Base-by-base conservation (phyloP, 2,888 invertebrate genomes). In the Microctonus brassicae region DNA sequence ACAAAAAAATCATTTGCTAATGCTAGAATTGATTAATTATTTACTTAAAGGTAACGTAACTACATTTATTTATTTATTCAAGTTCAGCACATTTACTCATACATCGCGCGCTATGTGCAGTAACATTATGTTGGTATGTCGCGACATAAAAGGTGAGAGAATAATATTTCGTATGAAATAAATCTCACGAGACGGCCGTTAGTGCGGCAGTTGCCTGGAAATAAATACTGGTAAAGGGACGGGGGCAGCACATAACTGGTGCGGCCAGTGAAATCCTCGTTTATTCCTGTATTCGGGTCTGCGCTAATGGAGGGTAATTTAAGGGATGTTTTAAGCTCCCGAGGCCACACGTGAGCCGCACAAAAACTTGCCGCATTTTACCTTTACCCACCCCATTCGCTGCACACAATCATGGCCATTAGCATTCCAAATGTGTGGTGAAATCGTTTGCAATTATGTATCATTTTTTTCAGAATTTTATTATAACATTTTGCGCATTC, bases 271-370 rank as follows among this genome's bases (percentile, higher is more conserved):
- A 82, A 84, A 86, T 84, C 82, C 85, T 83, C 85, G 83, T 84
- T 86, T 83, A 82, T 81, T 79, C 17, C 79, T 80, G 83, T 78
- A 84, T 86, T 84, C 85, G 42, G 67, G 67, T 83, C 84, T 83
- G 81, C 81, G 81, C 85, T 86, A 86, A 85, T 84, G 83, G 83
- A 29, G 81, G 83, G 83, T 87, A 86, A 87, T 87, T 87, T 86
- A 86, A 87, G 85, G 87, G 86, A 85, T 82, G 85, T 86, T 87
- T 87, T 86, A 86, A 87, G 86, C 86, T 82, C 79, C 78, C 78
- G 33, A 66, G 76, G 77, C 60, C 82, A 83, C 82, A 83, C 81
- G 83, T 80, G 84, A 83, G 80, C 78, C 77, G 79, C 77, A 80
- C 86, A 87, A 87, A 87, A 87, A 87, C 84, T 85, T 83, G 83